phyloP scores from a whole-genome alignment of 2,113 vertebrate species.

The Danio rerio region GRCz12tu NC_133197.1:37356501-37357000 shows the following conservation, averaged over 20 bases:
- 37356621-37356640: neutral
- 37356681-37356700: constrained; percentile 63
- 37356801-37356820: neutral
- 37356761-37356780: constrained; percentile 41
- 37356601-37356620: neutral
- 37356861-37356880: too few relatives aligned
- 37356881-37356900: too few relatives aligned
- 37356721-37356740: constrained; percentile 67
- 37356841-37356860: too few relatives aligned
- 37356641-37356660: constrained; percentile 70
- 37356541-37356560: constrained; percentile 61
- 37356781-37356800: constrained; percentile 58
- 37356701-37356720: constrained; percentile 56
- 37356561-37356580: neutral
- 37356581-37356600: too few relatives aligned
- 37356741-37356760: constrained; percentile 43
- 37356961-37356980: too few relatives aligned
- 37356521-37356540: constrained; percentile 81
- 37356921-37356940: too few relatives aligned
- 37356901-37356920: too few relatives aligned
- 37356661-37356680: constrained; percentile 73
- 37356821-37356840: neutral
- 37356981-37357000: too few relatives aligned
- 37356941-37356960: too few relatives aligned
- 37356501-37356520: constrained; percentile 81